These are phyloP conservation scores for Pissodes strobi DNA, from an alignment of 1,140 invertebrate species.

Conservation along the genomic window DNA sequence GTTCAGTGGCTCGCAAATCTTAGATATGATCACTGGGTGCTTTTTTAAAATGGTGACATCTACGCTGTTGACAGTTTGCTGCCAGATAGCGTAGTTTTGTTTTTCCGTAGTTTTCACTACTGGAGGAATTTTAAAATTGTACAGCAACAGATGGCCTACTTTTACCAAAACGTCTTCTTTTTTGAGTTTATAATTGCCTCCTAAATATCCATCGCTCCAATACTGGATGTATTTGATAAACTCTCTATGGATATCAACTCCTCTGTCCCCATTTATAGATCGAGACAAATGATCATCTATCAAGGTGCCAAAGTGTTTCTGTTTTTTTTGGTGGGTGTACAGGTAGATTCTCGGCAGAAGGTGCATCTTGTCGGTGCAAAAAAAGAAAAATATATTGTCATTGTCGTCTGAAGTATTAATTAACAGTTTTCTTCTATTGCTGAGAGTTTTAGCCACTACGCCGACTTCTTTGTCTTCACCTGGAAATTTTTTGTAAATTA, in stretches of 20 bases:
- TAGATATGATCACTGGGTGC: constrained; percentile 19
- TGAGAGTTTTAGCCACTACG: constrained; percentile 5
- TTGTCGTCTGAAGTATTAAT: constrained; percentile 27
- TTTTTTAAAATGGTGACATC: constrained; percentile 18
- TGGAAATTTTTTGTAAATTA: no score
- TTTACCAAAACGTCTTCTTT: constrained; percentile 33
- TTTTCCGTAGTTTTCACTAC: neutral
- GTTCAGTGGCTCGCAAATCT: constrained; percentile 25
- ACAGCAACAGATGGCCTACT: constrained; percentile 17
- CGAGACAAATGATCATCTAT: constrained; percentile 11
- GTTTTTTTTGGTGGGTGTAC: constrained; percentile 24
- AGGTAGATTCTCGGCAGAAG: constrained; percentile 19
- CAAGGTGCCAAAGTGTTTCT: neutral
- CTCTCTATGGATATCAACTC: constrained; percentile 8
- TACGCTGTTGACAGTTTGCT: constrained; percentile 12
- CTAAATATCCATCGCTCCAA: constrained; percentile 21
- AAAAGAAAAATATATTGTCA: constrained; percentile 27
- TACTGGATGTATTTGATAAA: constrained; percentile 19
- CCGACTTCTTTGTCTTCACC: neutral
- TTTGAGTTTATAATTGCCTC: constrained; percentile 28
- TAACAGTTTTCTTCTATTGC: constrained; percentile 8
- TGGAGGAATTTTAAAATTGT: neutral
- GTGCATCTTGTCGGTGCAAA: constrained; percentile 7
- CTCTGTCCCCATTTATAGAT: neutral
- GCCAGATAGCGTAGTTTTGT: constrained; percentile 16